Conservation (phyloP, 2,113 vertebrate species). For the Oncorhynchus mykiss region DNA sequence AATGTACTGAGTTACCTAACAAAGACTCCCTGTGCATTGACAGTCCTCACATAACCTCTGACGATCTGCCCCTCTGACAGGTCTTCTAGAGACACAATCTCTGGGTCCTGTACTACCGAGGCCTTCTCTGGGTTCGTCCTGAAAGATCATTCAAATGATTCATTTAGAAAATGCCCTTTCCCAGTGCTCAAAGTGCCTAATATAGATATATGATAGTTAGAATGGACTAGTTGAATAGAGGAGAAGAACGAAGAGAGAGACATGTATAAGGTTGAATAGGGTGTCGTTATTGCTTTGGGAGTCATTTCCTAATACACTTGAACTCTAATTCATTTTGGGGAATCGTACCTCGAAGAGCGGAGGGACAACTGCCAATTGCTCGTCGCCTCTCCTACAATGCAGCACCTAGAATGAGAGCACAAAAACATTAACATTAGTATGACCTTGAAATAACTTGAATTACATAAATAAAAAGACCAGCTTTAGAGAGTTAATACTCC, state of each 20-base stretch:
- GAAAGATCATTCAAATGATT: not conserved
- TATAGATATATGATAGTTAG: too few relatives aligned
- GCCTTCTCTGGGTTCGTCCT: slow-evolving; percentile 74
- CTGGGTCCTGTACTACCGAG: slow-evolving; percentile 74
- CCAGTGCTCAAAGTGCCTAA: too few relatives aligned
- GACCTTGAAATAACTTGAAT: not conserved
- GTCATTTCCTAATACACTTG: too few relatives aligned
- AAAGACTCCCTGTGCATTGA: slow-evolving; percentile 76
- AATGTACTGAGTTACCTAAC: slow-evolving; percentile 66
- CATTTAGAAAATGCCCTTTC: too few relatives aligned
- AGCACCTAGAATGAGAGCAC: slow-evolving; percentile 46
- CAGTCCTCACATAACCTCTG: slow-evolving; percentile 80
- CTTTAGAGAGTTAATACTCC: not conserved
- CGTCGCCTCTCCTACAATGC: slow-evolving; percentile 32
- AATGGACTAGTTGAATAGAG: not conserved
- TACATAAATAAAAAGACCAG: too few relatives aligned
- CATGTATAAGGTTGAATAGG: not conserved
- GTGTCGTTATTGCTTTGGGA: not conserved
- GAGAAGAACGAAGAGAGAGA: not conserved
- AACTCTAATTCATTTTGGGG: too few relatives aligned
- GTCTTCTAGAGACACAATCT: slow-evolving; percentile 75
- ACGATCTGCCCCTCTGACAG: slow-evolving; percentile 79
- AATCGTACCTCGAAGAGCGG: slow-evolving; percentile 68
- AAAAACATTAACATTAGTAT: not conserved
- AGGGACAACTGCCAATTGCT: slow-evolving; percentile 62